phyloP scores from a whole-genome alignment of 2,888 invertebrate species.

The Tiliacea aurago region DNA sequence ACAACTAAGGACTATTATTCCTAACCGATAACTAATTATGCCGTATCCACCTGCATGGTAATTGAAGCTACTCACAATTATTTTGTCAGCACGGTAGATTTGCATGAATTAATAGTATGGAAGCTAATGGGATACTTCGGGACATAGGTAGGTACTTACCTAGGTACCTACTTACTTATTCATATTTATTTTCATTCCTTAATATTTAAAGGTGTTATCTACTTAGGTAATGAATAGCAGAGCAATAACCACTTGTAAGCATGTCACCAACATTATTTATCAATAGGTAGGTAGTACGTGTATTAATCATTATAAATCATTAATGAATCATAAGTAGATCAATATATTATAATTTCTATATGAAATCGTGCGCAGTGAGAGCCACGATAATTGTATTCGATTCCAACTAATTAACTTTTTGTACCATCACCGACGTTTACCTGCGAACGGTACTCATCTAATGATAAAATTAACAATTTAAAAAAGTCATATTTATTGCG shows the following conservation, averaged over 20 bases:
- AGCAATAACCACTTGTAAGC: conserved; percentile 15
- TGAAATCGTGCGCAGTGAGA: conserved; percentile 30
- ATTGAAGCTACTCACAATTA: conserved; percentile 5
- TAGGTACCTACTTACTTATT: too few species aligned
- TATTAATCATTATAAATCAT: conserved; percentile 12
- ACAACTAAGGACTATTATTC: background rate
- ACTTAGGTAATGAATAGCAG: background rate
- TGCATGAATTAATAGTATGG: conserved; percentile 19
- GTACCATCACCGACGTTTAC: conserved; percentile 27
- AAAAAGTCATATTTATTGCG: conserved; percentile 57
- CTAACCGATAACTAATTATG: background rate
- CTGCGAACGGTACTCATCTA: conserved; percentile 39
- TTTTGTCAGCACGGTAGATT: conserved; percentile 14
- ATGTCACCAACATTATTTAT: conserved; percentile 13
- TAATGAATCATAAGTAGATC: conserved; percentile 35
- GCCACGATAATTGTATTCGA: conserved; percentile 47
- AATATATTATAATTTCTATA: conserved; percentile 33
- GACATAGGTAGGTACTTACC: too few species aligned
- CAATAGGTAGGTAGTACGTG: too few species aligned
- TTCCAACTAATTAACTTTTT: conserved; percentile 52
- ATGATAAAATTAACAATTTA: conserved; percentile 51
- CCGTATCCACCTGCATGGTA: conserved; percentile 9
- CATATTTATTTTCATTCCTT: too few species aligned
- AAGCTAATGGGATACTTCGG: background rate
- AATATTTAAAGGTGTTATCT: too few species aligned